Evolutionary conservation across 2,797 vertebrate genomes (phyloP), one percentile per base, ranked within the genome.

Genomic region (Hypotaenidia philippensis): DNA sequence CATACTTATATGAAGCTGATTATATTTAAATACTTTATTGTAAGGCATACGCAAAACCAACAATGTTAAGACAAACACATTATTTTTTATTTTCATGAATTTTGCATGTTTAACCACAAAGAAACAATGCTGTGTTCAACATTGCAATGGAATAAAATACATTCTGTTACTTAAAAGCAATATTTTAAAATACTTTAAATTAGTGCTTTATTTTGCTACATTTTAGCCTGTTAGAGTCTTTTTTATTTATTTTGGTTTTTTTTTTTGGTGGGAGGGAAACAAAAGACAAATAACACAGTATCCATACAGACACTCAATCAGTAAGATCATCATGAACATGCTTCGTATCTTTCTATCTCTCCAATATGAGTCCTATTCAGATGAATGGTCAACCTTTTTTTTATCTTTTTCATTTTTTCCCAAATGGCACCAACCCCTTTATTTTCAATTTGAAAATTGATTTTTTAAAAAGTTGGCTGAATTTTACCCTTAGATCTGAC

Each of bases 31-130:
- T 68, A 55, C n/a, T 82, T 79, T 83, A 68, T 64, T 92, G 34
- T 61, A 84, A 89, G 61, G 56, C 31, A 59, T 53, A 70, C 57
- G 21, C 25, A 80, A 77, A 87, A 89, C 14, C 14, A 83, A 20
- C 38, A 49, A 9, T 31, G 19, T 87, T 94, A 84, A 87, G 83
- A 87, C 56, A 76, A 57, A 10, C 0, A 7, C 22, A 65, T 83
- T 86, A 80, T 52, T 90, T 91, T 93, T 87, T 36, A 40, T 90
- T 85, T 92, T 81, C 56, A 87, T 92, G 10, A 92, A 93, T 96
- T 95, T 87, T 96, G 32, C 27, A 82, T 92, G 26, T 87, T 93
- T 89, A 80, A 29, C 40, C 26, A 70, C 64, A 79, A 26, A 92
- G 4, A 23, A 64, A 38, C 77, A 70, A 68, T 47, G 31, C 5